A percentile compares a stretch with the other conserved stretches of the same genome.
These are phyloP conservation scores for Fragum sueziense DNA, from an alignment of 2,888 invertebrate genomes.

Conservation along the genomic window DNA sequence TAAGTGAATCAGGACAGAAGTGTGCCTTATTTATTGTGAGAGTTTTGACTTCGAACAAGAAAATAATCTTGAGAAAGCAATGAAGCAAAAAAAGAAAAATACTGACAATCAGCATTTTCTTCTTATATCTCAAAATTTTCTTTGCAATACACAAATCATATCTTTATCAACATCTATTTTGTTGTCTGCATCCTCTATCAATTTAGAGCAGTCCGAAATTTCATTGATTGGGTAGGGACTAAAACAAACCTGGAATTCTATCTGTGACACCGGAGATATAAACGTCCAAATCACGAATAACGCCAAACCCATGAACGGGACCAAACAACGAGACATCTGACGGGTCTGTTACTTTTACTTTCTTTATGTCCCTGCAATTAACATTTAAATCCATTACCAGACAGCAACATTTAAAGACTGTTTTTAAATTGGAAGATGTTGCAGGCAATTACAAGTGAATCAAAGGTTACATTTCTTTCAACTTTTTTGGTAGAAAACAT, in stretches of 20 bases:
- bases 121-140: neutral
- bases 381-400: neutral
- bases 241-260: constrained; percentile 6
- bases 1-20: too few relatives aligned
- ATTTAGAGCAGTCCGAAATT: too few relatives aligned
- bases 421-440: neutral
- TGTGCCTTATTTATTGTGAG: neutral
- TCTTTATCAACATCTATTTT: too few relatives aligned
- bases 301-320: constrained; percentile 33
- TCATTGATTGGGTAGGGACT: neutral
- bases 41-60: neutral
- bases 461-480: neutral
- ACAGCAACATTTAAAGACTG: neutral
- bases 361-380: constrained; percentile 39
- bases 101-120: too few relatives aligned
- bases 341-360: constrained; percentile 19
- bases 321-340: constrained; percentile 16
- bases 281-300: constrained; percentile 28
- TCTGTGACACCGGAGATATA: constrained; percentile 15
- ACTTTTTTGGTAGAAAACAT: neutral
- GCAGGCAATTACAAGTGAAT: neutral
- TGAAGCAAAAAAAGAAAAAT: too few relatives aligned
- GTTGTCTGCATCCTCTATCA: too few relatives aligned
- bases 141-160: neutral
- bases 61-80: neutral